Base-by-base conservation (phyloP, 2,888 invertebrate genomes). In the Sarcophaga subvicina region DNA sequence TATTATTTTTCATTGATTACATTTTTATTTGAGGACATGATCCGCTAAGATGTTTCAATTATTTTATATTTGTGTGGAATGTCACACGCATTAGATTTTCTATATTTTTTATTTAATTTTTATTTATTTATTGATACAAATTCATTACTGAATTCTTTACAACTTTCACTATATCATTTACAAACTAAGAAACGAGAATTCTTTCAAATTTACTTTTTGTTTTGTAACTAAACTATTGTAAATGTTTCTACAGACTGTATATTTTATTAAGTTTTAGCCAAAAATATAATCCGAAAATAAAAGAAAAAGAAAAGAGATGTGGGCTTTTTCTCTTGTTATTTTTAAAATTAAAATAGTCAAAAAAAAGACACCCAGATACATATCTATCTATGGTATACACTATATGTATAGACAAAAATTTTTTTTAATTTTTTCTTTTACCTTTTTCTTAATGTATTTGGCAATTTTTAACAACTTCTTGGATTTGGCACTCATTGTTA, bases 371-470 rank as follows among this genome's bases (percentile, higher is more conserved):
- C 49, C 12, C 49, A 49, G 10, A 49, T 20, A 20, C 1, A 0
- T 20, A 20, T 20, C 1, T 49, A 49, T 37, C 6, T 37, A 6
- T 37, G 37, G 37, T 37, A 37, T 37, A 37, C 6, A 4, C 5
- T 4, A 37, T 37, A 27, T 49, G 17, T 4, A 54, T 54, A 54
- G 54, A 54, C 54, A 54, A 12, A 54, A 0, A 37, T 2, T 54
- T 1, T 72, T 49, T 54, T 49, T 70, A 60, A 73, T 6, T 63
- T 8, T 54, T 79, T 76, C 73, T 80, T 77, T 93, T 93, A 93
- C 93, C 93, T 93, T 93, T 88, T 93, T 92, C 88, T 93, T 93
- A 81, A 93, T 92, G 86, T 91, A 93, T 91, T 92, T 93, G 81
- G 93, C 93, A 89, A 93, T 91, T 92, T 92, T 93, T 73, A 92